Base-by-base conservation (phyloP, 2,888 invertebrate species). In the Clunio marinus region DNA sequence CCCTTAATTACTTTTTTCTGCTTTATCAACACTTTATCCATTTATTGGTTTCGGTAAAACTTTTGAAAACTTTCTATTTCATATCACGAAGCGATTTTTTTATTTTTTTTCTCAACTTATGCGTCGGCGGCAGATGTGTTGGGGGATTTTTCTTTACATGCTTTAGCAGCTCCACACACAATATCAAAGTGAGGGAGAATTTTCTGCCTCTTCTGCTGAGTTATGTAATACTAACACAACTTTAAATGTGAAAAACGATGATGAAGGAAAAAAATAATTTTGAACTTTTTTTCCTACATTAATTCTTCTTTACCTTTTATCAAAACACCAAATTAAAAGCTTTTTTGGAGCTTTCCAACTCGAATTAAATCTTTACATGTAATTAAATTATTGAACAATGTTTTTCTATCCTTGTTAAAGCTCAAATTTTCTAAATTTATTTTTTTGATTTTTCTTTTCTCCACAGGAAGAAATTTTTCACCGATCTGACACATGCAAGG, bases 261-360 rank as follows among this genome's bases (percentile, higher is more conserved):
- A 27, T 58, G 58, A 58, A 17, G 58, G 58, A 58, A 58, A 51
- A 51, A 51, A 17, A 20, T 51, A 5, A 22, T 51, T 51, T 51
- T 3, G n/a, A 17, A 51, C 51, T 51, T 51, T 51, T 41, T 15
- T n/a, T n/a, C 15, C 10, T 10, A 41, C 2, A 10, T 41, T 10
- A 51, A 24, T 58, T n/a, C 17, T 58, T 55, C 32, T 32, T 58
- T 28, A 58, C 58, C 58, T 58, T 20, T 58, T 58, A 7, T 58
- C 5, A 58, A 25, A 28, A 68, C n/a, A 20, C 58, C 2, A 51
- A 27, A 8, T 37, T 22, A 57, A 67, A 62, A 46, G 62, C 62
- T 68, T 35, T 65, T 51, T 57, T 55, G 59, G 55, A 69, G 69
- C 68, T 69, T 68, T 62, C n/a, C 8, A 63, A 55, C 68, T 58